Percentiles rank a stretch among this genome's conserved stretches.
phyloP scores from a whole-genome alignment of 2,113 vertebrate genomes.

The Nycticebus coucang region DNA sequence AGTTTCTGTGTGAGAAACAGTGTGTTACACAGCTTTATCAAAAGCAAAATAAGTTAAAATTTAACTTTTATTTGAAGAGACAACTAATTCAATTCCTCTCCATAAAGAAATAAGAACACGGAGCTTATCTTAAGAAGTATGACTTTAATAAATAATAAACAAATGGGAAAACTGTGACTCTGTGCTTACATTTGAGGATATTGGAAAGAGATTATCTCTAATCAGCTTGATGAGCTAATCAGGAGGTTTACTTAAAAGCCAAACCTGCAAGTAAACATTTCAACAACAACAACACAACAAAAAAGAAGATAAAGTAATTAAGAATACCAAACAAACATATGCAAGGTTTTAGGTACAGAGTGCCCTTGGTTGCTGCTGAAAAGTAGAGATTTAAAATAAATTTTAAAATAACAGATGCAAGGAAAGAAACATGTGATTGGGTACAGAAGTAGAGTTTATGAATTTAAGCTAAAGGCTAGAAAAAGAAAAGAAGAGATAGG shows the following conservation, averaged over 20 bases:
- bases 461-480: not conserved
- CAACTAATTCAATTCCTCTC: not conserved
- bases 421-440: not conserved
- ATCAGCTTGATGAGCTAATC: constrained; percentile 72
- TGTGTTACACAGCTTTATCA: not conserved
- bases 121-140: constrained; percentile 26
- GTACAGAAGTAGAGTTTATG: not conserved
- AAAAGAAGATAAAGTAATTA: constrained; percentile 60
- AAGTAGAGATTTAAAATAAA: not conserved
- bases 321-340: constrained; percentile 18
- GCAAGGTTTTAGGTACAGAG: not conserved
- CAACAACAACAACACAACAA: constrained; percentile 5
- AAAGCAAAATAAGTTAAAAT: constrained; percentile 4
- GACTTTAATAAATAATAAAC: constrained; percentile 47
- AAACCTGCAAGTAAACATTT: constrained; percentile 63
- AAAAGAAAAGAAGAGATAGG: not conserved
- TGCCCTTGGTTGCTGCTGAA: not conserved
- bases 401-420: not conserved
- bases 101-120: constrained; percentile 18
- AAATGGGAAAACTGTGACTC: constrained; percentile 43
- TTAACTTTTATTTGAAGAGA: constrained; percentile 9
- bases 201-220: constrained; percentile 64
- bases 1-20: not conserved
- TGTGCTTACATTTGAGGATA: constrained; percentile 58
- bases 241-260: constrained; percentile 60